Evolutionary conservation across 2,888 invertebrate genomes (phyloP), one percentile per base, ranked within the genome.

Genomic region (Chymomyza amoena): DNA sequence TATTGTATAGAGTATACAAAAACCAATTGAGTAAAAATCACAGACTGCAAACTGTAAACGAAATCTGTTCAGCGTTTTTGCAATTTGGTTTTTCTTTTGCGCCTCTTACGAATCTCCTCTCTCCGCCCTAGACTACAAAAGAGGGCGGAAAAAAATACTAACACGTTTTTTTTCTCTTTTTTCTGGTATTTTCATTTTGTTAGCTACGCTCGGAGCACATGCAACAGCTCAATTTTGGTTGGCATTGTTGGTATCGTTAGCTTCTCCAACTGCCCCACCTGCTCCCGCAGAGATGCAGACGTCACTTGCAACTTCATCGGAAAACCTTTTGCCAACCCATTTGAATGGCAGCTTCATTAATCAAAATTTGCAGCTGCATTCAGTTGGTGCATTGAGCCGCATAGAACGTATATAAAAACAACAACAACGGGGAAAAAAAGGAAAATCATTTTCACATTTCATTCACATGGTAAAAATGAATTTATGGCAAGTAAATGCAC

Each of bases 321-420:
- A 18, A 54, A 54, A 13, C 18, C 18, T 57, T 57, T 57, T 18
- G 57, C 57, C 57, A 25, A 18, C 25, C 10, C 20, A 45, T 45
- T 62, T 88, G 85, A 88, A 84, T 84, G 89, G 76, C 85, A 82
- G 89, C 80, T 88, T 84, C 89, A 84, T 84, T 88, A 88, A 88
- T 84, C 78, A 68, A 75, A 71, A 80, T 71, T 76, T 72, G 68
- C 70, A 69, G 13, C 66, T 62, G 71, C 68, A 80, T 61, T 59
- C 68, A 59, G 18, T n/a, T 51, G 64, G 51, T 61, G 57, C 76
- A 62, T 60, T 60, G 59, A 62, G 13, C 60, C 36, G 36, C n/a
- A 60, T 45, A 45, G 39, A 45, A 2, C 39, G 10, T 13, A 45
- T 45, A 45, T 45, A 45, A 45, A 45, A 45, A 13, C 13, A 13